Percentiles rank a stretch among this genome's conserved stretches.
These are phyloP conservation scores for Danionella cerebrum DNA, from an alignment of 2,113 vertebrate species.

Conservation along the genomic window DNA sequence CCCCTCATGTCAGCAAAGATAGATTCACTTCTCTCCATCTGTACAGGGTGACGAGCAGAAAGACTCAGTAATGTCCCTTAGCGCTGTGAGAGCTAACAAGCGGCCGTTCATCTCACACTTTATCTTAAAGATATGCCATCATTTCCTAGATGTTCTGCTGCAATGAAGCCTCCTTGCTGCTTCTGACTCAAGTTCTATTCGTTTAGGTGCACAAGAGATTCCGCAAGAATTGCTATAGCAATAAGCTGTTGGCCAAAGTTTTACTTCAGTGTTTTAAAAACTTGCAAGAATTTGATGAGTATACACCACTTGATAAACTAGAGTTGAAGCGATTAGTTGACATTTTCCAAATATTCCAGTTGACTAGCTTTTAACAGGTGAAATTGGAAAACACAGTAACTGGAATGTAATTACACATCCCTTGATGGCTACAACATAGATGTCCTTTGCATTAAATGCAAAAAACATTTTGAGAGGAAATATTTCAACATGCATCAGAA, in stretches of 20 bases:
- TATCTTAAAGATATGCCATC: neutral
- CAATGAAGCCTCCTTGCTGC: neutral
- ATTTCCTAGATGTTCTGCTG: neutral
- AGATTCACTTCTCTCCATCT: slow-evolving; percentile 12
- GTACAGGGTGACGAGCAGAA: neutral
- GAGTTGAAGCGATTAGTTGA: too few relatives aligned
- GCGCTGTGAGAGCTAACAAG: neutral
- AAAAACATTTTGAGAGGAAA: too few relatives aligned
- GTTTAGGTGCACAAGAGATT: neutral
- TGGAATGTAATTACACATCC: too few relatives aligned
- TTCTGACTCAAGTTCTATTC: neutral
- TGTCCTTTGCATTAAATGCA: too few relatives aligned
- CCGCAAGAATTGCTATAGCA: neutral
- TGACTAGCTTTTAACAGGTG: too few relatives aligned
- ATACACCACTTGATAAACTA: too few relatives aligned
- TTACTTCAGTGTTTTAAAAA: too few relatives aligned
- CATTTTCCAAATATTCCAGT: too few relatives aligned
- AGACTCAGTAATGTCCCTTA: neutral
- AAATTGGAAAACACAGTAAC: too few relatives aligned
- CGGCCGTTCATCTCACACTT: neutral
- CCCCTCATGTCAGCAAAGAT: neutral
- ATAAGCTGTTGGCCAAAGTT: neutral
- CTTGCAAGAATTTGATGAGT: too few relatives aligned
- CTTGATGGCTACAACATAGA: too few relatives aligned
- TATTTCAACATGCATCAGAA: too few relatives aligned